A percentile compares a stretch with the other conserved stretches of the same genome.
phyloP scores from a whole-genome alignment of 2,888 invertebrate genomes.

The Microctonus hyperodae region DNA sequence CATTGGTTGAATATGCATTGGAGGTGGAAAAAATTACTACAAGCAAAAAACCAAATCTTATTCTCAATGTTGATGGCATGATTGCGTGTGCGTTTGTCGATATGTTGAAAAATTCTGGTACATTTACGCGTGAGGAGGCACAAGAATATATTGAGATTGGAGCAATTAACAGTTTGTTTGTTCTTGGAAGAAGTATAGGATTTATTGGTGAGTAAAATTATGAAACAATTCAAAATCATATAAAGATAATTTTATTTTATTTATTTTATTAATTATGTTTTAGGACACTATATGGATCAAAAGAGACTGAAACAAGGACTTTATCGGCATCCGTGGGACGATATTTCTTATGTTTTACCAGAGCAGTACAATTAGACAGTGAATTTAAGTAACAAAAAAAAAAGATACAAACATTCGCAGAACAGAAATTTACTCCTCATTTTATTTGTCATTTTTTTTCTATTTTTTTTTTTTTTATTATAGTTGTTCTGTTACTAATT shows the following conservation, averaged over 20 bases:
- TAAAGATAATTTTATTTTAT: neutral
- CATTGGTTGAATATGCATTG: slow-evolving; percentile 92
- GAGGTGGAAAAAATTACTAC: slow-evolving; percentile 99
- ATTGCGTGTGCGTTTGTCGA: slow-evolving; percentile 98
- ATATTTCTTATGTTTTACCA: slow-evolving; percentile 89
- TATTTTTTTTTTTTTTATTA: neutral
- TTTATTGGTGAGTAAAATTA: slow-evolving; percentile 83
- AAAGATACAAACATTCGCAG: neutral
- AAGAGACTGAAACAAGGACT: slow-evolving; percentile 98
- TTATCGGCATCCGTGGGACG: slow-evolving; percentile 99
- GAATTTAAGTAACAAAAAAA: slow-evolving; percentile 5
- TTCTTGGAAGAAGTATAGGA: slow-evolving; percentile 96
- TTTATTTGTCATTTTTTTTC: neutral
- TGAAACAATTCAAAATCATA: too few species aligned
- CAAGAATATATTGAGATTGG: slow-evolving; percentile 98
- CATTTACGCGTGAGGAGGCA: slow-evolving; percentile 96
- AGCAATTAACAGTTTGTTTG: slow-evolving; percentile 97
- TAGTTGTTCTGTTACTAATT: neutral
- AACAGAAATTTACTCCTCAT: neutral
- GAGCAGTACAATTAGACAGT: slow-evolving; percentile 69
- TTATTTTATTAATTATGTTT: slow-evolving; percentile 26
- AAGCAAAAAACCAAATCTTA: slow-evolving; percentile 99
- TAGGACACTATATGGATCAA: slow-evolving; percentile 97
- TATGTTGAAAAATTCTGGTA: slow-evolving; percentile 90
- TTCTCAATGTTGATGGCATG: slow-evolving; percentile 98